Conservation (phyloP, 2,888 invertebrate genomes). For the Axea sp. region DNA sequence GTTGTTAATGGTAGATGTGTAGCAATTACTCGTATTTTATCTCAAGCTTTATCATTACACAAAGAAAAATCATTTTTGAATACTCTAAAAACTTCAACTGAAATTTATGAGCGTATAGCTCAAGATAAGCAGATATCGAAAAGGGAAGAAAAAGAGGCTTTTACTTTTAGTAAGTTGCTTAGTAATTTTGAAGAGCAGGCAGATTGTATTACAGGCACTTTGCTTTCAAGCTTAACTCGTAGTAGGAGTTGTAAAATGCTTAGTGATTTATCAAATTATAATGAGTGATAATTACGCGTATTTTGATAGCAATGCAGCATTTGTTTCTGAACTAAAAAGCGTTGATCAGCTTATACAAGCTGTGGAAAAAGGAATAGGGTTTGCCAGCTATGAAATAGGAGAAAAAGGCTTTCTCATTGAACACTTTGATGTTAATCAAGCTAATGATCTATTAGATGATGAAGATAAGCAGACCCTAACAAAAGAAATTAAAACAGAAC, state of each 20-base stretch:
- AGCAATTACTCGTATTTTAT: too few relatives aligned
- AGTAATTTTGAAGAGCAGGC: slow-evolving; percentile 45
- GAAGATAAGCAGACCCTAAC: slow-evolving; percentile 52
- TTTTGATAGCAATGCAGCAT: slow-evolving; percentile 60
- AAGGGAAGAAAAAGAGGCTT: slow-evolving; percentile 57
- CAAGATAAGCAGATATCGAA: slow-evolving; percentile 55
- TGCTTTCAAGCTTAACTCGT: slow-evolving; percentile 26
- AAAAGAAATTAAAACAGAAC: slow-evolving; percentile 54
- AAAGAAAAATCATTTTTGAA: too few relatives aligned
- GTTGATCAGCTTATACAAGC: slow-evolving; percentile 45
- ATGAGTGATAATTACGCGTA: slow-evolving; percentile 58
- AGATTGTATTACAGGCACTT: slow-evolving; percentile 15
- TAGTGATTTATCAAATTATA: slow-evolving; percentile 41
- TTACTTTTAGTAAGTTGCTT: slow-evolving; percentile 58
- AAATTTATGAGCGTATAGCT: slow-evolving; percentile 61
- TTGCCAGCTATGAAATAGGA: slow-evolving; percentile 38
- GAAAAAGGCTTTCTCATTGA: slow-evolving; percentile 44
- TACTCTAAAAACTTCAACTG: slow-evolving; percentile 8
- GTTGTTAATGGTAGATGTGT: too few relatives aligned
- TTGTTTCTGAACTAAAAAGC: slow-evolving; percentile 61
- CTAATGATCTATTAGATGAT: slow-evolving; percentile 18
- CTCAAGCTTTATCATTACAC: too few relatives aligned
- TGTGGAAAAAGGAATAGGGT: slow-evolving; percentile 41
- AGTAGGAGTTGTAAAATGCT: slow-evolving; percentile 16
- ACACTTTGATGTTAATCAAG: slow-evolving; percentile 39